Conservation (phyloP, 2,113 vertebrate genomes). For the Ia io region DNA sequence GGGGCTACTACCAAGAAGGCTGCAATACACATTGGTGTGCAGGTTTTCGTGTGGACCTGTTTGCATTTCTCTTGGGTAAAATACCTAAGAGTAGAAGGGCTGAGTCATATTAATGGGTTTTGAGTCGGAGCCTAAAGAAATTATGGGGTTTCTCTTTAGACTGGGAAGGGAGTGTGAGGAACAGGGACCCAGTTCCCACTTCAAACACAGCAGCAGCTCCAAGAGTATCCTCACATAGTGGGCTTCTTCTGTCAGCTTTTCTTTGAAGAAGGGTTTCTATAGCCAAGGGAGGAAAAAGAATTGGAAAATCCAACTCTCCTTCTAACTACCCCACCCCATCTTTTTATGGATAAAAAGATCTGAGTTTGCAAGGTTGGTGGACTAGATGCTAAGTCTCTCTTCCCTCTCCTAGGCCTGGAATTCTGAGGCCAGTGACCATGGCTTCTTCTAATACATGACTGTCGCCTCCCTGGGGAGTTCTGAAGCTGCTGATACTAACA, state of each 20-base stretch:
- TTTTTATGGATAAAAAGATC: not conserved
- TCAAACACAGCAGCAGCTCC: not conserved
- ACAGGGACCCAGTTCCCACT: not conserved
- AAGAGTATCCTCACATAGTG: not conserved
- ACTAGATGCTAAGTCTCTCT: not conserved
- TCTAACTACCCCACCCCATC: not conserved
- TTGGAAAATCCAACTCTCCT: not conserved
- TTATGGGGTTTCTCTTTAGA: not conserved
- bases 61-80: not conserved
- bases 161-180: fast-evolving
- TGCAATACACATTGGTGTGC: not conserved
- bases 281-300: not conserved
- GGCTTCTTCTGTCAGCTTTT: not conserved
- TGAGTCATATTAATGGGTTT: not conserved
- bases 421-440: not conserved
- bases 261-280: not conserved
- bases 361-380: not conserved
- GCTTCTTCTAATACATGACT: not conserved
- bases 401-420: not conserved
- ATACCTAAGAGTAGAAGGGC: not conserved
- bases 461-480: not conserved
- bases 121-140: not conserved
- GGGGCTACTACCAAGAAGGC: not conserved
- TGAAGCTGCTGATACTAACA: not conserved
- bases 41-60: not conserved